Evolutionary conservation across 2,888 invertebrate species (phyloP).

Genomic region (Pteria penguin): DNA sequence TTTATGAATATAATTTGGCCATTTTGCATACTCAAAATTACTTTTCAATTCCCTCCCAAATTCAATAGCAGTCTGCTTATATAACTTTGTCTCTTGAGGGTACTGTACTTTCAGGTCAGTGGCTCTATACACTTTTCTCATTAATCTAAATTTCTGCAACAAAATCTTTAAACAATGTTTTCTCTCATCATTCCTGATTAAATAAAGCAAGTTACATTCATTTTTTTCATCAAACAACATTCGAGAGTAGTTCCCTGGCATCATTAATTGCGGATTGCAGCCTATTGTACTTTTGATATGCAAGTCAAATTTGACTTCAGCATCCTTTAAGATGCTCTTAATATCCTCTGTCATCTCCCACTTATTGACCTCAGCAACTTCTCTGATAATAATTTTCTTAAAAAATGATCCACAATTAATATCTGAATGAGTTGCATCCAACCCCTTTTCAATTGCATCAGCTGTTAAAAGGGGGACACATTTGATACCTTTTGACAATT

Average conservation of each 20-base stretch:
- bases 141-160: neutral
- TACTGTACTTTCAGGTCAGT: constrained; percentile 21
- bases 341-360: neutral
- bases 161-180: neutral
- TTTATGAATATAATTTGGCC: neutral
- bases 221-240: neutral
- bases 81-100: neutral
- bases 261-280: constrained; percentile 4
- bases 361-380: neutral
- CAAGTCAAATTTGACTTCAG: neutral
- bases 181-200: constrained; percentile 9
- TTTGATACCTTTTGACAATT: constrained; percentile 19
- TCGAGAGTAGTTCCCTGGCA: constrained; percentile 1
- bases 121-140: constrained; percentile 24
- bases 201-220: neutral
- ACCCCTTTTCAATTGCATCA: neutral
- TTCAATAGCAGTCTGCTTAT: neutral
- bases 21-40: neutral
- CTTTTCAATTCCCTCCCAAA: neutral
- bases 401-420: constrained; percentile 11
- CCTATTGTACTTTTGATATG: neutral
- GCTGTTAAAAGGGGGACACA: neutral
- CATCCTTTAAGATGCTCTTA: neutral
- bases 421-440: constrained; percentile 10
- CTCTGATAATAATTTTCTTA: neutral